Evolutionary conservation across 23 tunicate species (phyloP), one percentile per base, ranked within the genome.

Genomic region (Botrylloides violaceus): DNA sequence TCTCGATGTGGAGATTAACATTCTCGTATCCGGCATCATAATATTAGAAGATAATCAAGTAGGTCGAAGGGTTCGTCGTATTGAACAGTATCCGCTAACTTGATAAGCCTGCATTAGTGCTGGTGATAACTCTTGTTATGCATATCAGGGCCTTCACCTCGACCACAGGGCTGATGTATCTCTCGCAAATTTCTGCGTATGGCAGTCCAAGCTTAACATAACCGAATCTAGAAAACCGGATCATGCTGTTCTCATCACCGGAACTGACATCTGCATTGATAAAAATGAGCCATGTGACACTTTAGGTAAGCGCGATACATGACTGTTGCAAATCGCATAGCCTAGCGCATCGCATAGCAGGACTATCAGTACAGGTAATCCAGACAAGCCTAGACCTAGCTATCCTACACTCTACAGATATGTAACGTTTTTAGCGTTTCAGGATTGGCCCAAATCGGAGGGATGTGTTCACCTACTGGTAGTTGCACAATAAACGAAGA

Each of bases 401-500:
- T 43, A 43, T 7, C 15, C 15, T 43, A 15, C 9, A 7, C 53
- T 7, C 12, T 43, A 43, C 53, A 7, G 30, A 26, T 59, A 26
- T 59, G 26, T 59, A 23, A 59, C 19, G 28, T 5, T 73, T 47
- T 29, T 61, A 4, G 26, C 12, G 29, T 72, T 22, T 23, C 71
- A 81, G 98, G 98, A 33, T 74, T 82, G 7, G 98, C 98, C 0
- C 87, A 85, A 36, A 86, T 93, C 36, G 98, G 98, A 1, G 98
- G 98, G 29, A 93, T 93, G 98, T 93, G 98, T 81, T 60, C 72
- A 29, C 61, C 33, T 58, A 71, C 70, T 2, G 80, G 83, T 39
- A 86, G 95, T 64, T 93, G 98, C 61, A 85, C 98, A 18, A 81
- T 93, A 38, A 93, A 86, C 71, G 95, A 93, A 56, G 98, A 93